phyloP scores from a whole-genome alignment of 2,888 invertebrate genomes.

The Dione juno region DNA sequence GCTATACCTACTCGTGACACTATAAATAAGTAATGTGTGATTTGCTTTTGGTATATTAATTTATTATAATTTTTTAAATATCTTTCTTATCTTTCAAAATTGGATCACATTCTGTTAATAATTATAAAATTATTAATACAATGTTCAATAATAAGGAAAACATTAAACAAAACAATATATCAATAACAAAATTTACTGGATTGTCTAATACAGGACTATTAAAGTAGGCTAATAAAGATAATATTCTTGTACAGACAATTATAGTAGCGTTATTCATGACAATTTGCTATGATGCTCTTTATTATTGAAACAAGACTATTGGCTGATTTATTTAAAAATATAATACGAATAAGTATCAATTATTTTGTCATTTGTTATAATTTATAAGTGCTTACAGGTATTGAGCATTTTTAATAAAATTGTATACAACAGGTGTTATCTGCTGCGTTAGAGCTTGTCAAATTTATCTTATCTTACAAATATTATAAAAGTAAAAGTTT shows the following conservation, averaged over 20 bases:
- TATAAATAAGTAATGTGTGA: not conserved
- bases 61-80: not conserved
- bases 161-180: not conserved
- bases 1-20: not conserved
- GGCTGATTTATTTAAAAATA: too few species aligned
- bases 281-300: not conserved
- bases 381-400: not conserved
- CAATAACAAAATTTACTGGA: not conserved
- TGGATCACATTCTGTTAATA: too few species aligned
- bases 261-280: not conserved
- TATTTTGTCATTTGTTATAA: too few species aligned
- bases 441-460: not conserved
- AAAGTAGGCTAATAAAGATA: not conserved
- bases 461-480: slow-evolving; percentile 6
- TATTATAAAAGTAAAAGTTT: not conserved
- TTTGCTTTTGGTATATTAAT: not conserved
- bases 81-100: too few species aligned
- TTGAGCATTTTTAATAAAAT: slow-evolving; percentile 9
- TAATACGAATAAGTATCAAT: too few species aligned
- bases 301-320: not conserved
- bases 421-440: not conserved
- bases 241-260: not conserved
- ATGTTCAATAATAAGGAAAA: too few species aligned
- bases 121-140: too few species aligned
- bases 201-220: not conserved